Evolutionary conservation across 2,888 invertebrate species (phyloP).

Genomic region (Hololepta plana): DNA sequence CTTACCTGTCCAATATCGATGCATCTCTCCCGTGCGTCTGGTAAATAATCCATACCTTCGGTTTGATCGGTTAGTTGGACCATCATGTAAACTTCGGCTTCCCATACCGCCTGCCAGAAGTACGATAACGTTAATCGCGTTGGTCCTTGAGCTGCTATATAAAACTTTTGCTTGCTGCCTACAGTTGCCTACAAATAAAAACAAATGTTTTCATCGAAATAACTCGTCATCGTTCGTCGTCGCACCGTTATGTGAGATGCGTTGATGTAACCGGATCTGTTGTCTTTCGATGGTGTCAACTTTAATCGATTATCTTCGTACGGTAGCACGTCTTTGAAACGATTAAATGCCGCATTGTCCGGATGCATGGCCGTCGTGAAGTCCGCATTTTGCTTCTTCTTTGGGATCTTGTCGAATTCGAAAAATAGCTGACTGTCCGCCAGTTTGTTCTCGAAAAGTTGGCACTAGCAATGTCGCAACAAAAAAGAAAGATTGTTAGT

Average conservation of each 20-base stretch:
- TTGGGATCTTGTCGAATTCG: slow-evolving; percentile 73
- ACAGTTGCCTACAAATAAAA: slow-evolving; percentile 50
- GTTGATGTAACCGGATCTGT: slow-evolving; percentile 81
- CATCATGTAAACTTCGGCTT: slow-evolving; percentile 66
- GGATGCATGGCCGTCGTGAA: slow-evolving; percentile 54
- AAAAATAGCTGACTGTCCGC: slow-evolving; percentile 57
- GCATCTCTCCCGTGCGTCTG: slow-evolving; percentile 35
- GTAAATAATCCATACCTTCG: slow-evolving; percentile 40
- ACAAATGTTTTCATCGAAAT: slow-evolving; percentile 1
- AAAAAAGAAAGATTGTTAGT: slow-evolving; percentile 3
- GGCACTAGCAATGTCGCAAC: slow-evolving; percentile 35
- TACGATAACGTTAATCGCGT: slow-evolving; percentile 34
- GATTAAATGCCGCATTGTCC: slow-evolving; percentile 38
- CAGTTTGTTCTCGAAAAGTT: slow-evolving; percentile 46
- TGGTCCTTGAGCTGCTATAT: slow-evolving; percentile 63
- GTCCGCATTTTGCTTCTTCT: slow-evolving; percentile 51
- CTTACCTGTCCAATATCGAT: slow-evolving; percentile 47
- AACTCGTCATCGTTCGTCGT: slow-evolving; percentile 5
- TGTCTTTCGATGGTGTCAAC: slow-evolving; percentile 62
- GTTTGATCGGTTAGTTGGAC: slow-evolving; percentile 49
- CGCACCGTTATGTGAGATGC: slow-evolving; percentile 75
- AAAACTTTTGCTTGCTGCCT: slow-evolving; percentile 66
- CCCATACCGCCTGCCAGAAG: slow-evolving; percentile 87
- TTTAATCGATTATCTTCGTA: slow-evolving; percentile 81
- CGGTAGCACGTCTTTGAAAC: slow-evolving; percentile 59